A percentile compares a stretch with the other conserved stretches of the same genome.
These are phyloP conservation scores for Rafetus swinhoei DNA, from an alignment of 2,113 vertebrate species.

Conservation along the genomic window DNA sequence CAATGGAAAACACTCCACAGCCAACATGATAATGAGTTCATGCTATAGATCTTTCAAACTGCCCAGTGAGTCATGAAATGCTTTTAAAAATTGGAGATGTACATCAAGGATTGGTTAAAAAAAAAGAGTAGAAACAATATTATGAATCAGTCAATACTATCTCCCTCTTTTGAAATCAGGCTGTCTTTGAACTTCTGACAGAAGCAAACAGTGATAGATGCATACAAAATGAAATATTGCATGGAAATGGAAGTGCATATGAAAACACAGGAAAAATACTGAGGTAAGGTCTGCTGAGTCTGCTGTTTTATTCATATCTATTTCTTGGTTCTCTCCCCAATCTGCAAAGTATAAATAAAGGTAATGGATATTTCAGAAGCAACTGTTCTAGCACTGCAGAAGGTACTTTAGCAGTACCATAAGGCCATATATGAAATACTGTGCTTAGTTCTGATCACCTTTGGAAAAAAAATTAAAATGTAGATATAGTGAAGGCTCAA, in stretches of 20 bases:
- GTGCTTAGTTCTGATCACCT: conserved; percentile 7
- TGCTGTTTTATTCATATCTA: conserved; percentile 20
- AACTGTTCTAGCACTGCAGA: not conserved
- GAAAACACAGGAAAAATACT: conserved; percentile 49
- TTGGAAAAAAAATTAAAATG: not conserved
- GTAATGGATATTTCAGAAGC: conserved; percentile 22
- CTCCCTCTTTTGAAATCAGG: conserved; percentile 55
- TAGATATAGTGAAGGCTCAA: not conserved
- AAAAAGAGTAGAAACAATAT: conserved; percentile 62
- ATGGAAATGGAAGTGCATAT: conserved; percentile 67
- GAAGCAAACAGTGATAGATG: conserved; percentile 66
- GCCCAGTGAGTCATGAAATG: conserved; percentile 72
- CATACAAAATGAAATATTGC: conserved; percentile 65
- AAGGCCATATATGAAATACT: not conserved
- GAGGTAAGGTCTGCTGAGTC: conserved; percentile 67
- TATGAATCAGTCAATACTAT: conserved; percentile 58
- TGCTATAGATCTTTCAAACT: conserved; percentile 72
- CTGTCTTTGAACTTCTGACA: conserved; percentile 72
- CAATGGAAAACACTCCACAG: conserved; percentile 48
- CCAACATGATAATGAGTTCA: conserved; percentile 61
- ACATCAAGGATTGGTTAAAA: conserved; percentile 61
- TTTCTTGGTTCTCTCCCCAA: conserved; percentile 31
- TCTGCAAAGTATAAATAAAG: conserved; percentile 49
- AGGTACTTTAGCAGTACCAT: not conserved
- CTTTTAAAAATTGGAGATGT: conserved; percentile 67